These are phyloP conservation scores for Drosophila subsilvestris DNA, from an alignment of 2,888 invertebrate species.

Conservation along the genomic window DNA sequence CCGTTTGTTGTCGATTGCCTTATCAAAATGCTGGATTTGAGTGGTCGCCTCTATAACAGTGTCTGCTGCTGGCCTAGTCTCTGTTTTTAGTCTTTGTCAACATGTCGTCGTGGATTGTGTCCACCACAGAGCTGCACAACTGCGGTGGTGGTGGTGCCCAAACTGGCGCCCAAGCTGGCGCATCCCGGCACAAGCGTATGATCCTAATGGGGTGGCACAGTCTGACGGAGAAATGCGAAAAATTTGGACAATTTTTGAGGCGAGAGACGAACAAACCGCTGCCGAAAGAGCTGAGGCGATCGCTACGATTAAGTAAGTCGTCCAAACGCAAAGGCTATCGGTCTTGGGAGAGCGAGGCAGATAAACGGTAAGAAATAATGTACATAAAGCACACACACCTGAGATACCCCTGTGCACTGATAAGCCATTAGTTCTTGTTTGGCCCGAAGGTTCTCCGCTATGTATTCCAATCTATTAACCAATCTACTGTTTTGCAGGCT, in stretches of 20 bases:
- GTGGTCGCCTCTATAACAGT: conserved; percentile 13
- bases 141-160: conserved; percentile 4
- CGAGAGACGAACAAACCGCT: conserved; percentile 75
- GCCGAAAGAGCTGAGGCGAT: conserved; percentile 76
- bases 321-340: conserved; percentile 76
- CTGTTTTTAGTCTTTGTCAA: conserved; percentile 56
- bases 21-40: conserved; percentile 35
- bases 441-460: not conserved
- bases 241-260: conserved; percentile 59
- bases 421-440: conserved; percentile 57
- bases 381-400: too few relatives aligned
- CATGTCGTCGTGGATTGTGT: conserved; percentile 68
- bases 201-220: conserved; percentile 72
- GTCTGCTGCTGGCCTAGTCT: conserved; percentile 3
- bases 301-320: conserved; percentile 78
- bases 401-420: too few relatives aligned
- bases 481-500: conserved; percentile 31
- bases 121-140: conserved; percentile 54
- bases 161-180: conserved; percentile 14
- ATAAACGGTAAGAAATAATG: conserved; percentile 67
- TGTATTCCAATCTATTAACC: not conserved
- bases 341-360: conserved; percentile 73
- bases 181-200: conserved; percentile 38
- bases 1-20: conserved; percentile 28
- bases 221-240: conserved; percentile 66